Base-by-base conservation (phyloP, 2,888 invertebrate genomes). In the Balanococcus diminutus region DNA sequence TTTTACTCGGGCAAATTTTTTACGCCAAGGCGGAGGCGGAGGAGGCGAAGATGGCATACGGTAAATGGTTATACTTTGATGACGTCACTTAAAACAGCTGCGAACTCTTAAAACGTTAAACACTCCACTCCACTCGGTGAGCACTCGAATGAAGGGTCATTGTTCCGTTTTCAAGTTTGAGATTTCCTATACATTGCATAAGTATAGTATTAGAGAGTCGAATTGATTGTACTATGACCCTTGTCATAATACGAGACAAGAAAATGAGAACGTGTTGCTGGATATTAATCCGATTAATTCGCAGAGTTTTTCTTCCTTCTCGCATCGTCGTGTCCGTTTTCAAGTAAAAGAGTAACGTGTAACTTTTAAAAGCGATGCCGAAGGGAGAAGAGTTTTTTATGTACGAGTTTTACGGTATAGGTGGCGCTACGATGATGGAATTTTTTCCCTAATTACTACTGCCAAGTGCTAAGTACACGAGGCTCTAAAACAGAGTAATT, bases 61-160 rank as follows among this genome's bases (percentile, higher is more conserved):
- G 75, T 75, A 36, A 32, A 19, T 75, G 31, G n/a, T 75, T 75
- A n/a, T n/a, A 75, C 32, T 75, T 32, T 31, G 75, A 75, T 75
- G 75, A 75, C 75, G 75, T 75, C 75, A 75, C 19, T 75, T 75
- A 32, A n/a, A n/a, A 75, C 75, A 75, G 75, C 75, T 75, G 75
- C 75, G 75, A 32, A 75, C 75, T 67, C 61, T 67, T 67, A 51
- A 51, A 67, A 67, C 67, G 75, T 75, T 75, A 32, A 75, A 75
- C 22, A 51, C 51, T 51, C 51, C 14, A 5, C 3, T 36, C 36
- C 11, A 61, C 61, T 67, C 19, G 32, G 75, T 14, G 75, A 75
- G n/a, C 32, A 75, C 75, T 75, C 28, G n/a, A 36, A 11, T 75
- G 32, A 75, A 75, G 75, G 75, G 75, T 75, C 75, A 75, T 75